phyloP scores from a whole-genome alignment of 2,888 invertebrate genomes.

The Uloborus plumipes region DNA sequence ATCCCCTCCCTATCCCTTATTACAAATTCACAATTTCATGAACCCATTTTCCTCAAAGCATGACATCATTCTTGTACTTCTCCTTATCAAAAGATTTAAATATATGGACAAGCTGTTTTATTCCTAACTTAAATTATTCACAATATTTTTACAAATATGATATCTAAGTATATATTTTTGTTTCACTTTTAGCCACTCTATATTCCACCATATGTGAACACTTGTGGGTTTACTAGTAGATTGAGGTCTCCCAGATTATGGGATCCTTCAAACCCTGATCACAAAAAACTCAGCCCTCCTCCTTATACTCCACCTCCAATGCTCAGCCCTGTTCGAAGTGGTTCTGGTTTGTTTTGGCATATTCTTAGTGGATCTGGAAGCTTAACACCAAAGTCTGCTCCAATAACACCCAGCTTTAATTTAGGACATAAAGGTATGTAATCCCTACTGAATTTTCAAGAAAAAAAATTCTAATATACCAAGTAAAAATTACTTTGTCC shows the following conservation, averaged over 20 bases:
- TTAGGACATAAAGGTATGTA: conserved; percentile 44
- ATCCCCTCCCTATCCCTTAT: too few species aligned
- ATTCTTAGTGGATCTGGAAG: conserved; percentile 68
- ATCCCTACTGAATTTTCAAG: too few species aligned
- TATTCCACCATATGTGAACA: conserved; percentile 73
- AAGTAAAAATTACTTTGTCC: too few species aligned
- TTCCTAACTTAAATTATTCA: too few species aligned
- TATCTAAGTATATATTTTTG: background rate
- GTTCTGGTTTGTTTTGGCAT: conserved; percentile 84
- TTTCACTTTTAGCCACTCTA: conserved; percentile 69
- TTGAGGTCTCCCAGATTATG: conserved; percentile 73
- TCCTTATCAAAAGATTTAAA: too few species aligned
- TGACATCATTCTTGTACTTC: too few species aligned
- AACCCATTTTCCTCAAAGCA: too few species aligned
- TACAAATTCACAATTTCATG: too few species aligned
- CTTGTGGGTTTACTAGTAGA: conserved; percentile 74
- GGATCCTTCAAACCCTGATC: conserved; percentile 66
- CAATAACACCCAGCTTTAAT: conserved; percentile 66
- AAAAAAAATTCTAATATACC: too few species aligned
- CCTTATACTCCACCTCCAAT: conserved; percentile 95
- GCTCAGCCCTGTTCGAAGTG: conserved; percentile 89
- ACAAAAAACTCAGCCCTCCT: conserved; percentile 72
- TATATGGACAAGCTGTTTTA: too few species aligned
- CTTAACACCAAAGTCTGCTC: conserved; percentile 70
- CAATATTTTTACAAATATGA: background rate